Conservation (phyloP, 2,113 vertebrate species). For the Myodes glareolus region DNA sequence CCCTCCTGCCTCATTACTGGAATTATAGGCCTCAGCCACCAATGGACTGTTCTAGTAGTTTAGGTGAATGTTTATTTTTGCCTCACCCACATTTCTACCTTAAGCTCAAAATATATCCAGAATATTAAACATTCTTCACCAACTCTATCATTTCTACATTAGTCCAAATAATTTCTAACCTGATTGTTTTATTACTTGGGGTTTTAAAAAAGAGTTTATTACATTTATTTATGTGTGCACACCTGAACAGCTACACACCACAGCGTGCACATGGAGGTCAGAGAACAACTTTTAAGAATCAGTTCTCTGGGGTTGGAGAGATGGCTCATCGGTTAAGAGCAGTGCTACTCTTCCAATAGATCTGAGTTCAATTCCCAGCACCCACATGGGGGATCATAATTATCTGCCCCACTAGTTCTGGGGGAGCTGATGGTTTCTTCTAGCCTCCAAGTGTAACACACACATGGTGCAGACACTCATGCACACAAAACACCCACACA, state of each 20-base stretch:
- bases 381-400: not conserved
- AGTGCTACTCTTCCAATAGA: not conserved
- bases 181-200: not conserved
- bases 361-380: not conserved
- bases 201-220: not conserved
- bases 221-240: not conserved
- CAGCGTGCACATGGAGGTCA: not conserved
- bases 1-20: not conserved
- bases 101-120: conserved; percentile 41
- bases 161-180: not conserved
- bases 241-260: not conserved
- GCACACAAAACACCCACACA: not conserved
- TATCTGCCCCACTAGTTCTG: not conserved
- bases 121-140: conserved; percentile 9
- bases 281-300: not conserved
- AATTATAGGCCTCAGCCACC: not conserved
- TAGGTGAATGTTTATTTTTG: conserved; percentile 19
- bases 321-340: not conserved
- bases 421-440: not conserved
- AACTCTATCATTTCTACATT: not conserved
- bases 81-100: not conserved
- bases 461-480: too few species aligned
- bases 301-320: not conserved
- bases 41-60: not conserved
- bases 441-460: not conserved